Evolutionary conservation across 1,140 invertebrate species (phyloP).

Genomic region (Zophobas morio): DNA sequence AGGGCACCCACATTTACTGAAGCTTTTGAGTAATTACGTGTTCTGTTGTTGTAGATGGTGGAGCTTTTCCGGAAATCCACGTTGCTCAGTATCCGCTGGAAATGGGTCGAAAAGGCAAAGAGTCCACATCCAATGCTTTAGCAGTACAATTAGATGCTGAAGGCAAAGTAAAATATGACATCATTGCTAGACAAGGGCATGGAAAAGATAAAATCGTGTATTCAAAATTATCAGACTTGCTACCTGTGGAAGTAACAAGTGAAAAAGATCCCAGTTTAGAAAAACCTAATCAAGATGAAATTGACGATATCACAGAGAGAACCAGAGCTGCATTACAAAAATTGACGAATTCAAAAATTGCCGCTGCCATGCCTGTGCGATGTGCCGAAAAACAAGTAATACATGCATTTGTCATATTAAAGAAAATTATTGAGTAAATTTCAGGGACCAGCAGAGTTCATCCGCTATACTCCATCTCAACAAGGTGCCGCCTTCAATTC

Average conservation of each 20-base stretch:
- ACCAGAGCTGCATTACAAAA: slow-evolving; percentile 89
- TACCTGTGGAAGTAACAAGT: slow-evolving; percentile 93
- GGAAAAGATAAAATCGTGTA: slow-evolving; percentile 98
- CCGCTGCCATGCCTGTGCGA: slow-evolving; percentile 93
- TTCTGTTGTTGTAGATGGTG: slow-evolving; percentile 91
- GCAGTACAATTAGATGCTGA: slow-evolving; percentile 94
- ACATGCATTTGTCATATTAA: slow-evolving; percentile 15
- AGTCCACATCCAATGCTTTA: slow-evolving; percentile 89
- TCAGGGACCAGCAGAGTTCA: slow-evolving; percentile 92
- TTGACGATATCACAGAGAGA: slow-evolving; percentile 89
- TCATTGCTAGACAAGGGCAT: slow-evolving; percentile 95
- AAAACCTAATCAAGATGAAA: slow-evolving; percentile 88
- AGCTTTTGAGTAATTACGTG: too few relatives aligned
- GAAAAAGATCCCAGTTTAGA: slow-evolving; percentile 93
- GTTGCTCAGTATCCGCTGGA: slow-evolving; percentile 97
- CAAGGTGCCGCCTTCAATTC: slow-evolving; percentile 97
- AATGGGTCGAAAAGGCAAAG: slow-evolving; percentile 83
- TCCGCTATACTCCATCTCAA: slow-evolving; percentile 97
- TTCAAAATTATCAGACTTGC: slow-evolving; percentile 93
- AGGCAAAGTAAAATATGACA: slow-evolving; percentile 97
- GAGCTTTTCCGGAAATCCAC: slow-evolving; percentile 98
- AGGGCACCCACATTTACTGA: too few relatives aligned
- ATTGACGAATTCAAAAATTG: slow-evolving; percentile 90
- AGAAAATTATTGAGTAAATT: slow-evolving; percentile 52
- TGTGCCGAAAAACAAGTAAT: slow-evolving; percentile 86